A percentile compares a stretch with the other conserved stretches of the same genome.
Conservation (phyloP, 2,797 vertebrate species). For the Mastacembelus armatus region DNA sequence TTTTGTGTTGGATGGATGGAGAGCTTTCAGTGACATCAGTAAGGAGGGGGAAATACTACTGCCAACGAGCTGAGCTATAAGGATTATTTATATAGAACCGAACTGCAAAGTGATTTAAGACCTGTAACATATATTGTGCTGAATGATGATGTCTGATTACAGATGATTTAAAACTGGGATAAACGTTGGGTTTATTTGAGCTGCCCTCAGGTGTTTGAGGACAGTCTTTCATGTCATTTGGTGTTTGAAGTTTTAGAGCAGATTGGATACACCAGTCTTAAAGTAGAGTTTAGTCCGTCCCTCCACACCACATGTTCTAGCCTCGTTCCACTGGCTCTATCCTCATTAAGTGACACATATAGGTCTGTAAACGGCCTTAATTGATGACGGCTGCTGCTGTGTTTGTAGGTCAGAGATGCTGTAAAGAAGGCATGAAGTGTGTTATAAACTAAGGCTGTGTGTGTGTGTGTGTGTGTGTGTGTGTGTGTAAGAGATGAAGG, state of each 20-base stretch:
- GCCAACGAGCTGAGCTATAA: constrained; percentile 36
- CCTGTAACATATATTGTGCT: neutral
- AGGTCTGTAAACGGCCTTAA: constrained; percentile 77
- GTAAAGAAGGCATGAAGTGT: constrained; percentile 67
- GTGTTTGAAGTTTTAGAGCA: constrained; percentile 41
- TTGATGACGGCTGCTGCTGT: constrained; percentile 73
- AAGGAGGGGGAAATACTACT: neutral
- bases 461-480: too few species aligned
- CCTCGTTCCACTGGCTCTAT: constrained; percentile 23
- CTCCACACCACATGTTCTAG: constrained; percentile 40
- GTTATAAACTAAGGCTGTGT: constrained; percentile 62
- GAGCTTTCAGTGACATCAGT: constrained; percentile 39
- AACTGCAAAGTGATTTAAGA: constrained; percentile 23
- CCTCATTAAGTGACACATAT: constrained; percentile 69
- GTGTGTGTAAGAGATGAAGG: constrained; percentile 44
- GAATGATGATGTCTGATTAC: neutral
- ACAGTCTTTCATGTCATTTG: constrained; percentile 42
- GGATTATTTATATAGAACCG: constrained; percentile 37
- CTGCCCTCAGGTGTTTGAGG: constrained; percentile 36
- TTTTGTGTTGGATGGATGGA: constrained; percentile 46
- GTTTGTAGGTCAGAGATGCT: constrained; percentile 71
- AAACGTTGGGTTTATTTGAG: too few species aligned
- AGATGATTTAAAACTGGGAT: too few species aligned
- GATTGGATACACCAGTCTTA: constrained; percentile 13
- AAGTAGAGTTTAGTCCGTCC: constrained; percentile 28